These are phyloP conservation scores for Drosophila austrosaltans DNA, from an alignment of 2,888 invertebrate species.

Conservation along the genomic window DNA sequence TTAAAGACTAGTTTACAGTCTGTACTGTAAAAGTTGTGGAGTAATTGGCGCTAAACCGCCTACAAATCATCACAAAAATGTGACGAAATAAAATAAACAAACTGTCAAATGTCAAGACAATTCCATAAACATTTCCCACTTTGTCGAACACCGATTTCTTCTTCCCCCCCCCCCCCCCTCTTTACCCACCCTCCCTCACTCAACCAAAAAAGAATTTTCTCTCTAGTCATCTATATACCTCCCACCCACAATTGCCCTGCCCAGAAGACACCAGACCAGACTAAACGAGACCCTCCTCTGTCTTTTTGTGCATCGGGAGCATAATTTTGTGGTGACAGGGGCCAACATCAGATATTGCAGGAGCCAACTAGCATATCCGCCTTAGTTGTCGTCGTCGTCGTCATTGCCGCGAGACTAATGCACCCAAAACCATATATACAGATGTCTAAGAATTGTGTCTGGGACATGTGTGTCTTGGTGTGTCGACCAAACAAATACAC, in stretches of 20 bases:
- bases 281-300: too few species aligned
- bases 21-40: constrained; percentile 64
- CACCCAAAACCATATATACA: constrained; percentile 41
- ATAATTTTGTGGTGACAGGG: constrained; percentile 40
- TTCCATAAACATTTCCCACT: constrained; percentile 74
- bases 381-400: constrained; percentile 30
- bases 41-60: constrained; percentile 79
- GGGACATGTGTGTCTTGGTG: not conserved
- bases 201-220: too few species aligned
- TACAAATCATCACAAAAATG: constrained; percentile 81
- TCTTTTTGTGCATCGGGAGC: constrained; percentile 18
- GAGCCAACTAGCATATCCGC: constrained; percentile 28
- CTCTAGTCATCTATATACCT: not conserved
- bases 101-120: constrained; percentile 80
- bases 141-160: constrained; percentile 18
- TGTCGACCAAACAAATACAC: not conserved
- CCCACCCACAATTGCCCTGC: constrained; percentile 13
- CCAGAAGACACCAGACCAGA: not conserved
- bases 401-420: constrained; percentile 42
- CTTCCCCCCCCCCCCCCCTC: not conserved
- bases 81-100: constrained; percentile 82
- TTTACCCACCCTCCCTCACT: not conserved
- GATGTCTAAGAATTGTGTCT: constrained; percentile 31
- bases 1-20: constrained; percentile 70
- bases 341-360: constrained; percentile 10